phyloP scores from a whole-genome alignment of 2,797 vertebrate genomes.

The Scolopax bukidnonensis region DNA sequence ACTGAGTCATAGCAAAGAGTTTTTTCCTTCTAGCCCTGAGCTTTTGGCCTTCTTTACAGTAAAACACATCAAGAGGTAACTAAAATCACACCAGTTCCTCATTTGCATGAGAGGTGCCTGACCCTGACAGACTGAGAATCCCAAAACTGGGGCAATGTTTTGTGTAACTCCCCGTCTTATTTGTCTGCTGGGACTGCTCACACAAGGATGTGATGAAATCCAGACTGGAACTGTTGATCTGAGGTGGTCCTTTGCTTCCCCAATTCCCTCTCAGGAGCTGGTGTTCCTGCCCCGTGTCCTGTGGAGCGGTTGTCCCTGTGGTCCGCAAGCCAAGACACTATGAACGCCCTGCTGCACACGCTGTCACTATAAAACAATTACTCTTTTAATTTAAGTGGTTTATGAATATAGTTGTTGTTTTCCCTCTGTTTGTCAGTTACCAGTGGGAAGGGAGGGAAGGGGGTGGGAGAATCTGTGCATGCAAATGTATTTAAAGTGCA shows the following conservation, averaged over 20 bases:
- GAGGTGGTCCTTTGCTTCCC: neutral
- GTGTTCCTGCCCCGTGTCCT: neutral
- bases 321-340: slow-evolving; percentile 29
- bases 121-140: neutral
- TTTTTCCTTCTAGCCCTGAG: neutral
- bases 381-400: slow-evolving; percentile 63
- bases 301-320: neutral
- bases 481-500: slow-evolving; percentile 56
- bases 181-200: slow-evolving; percentile 1
- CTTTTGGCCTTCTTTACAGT: neutral
- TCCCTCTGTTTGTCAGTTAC: slow-evolving; percentile 41
- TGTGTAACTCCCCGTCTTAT: neutral
- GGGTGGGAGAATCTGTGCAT: slow-evolving; percentile 45
- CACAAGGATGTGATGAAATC: neutral
- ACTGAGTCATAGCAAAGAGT: neutral
- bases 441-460: neutral
- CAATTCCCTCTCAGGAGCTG: neutral
- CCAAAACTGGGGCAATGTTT: neutral
- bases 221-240: slow-evolving; percentile 7
- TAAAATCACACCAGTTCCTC: neutral
- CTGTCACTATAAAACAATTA: slow-evolving; percentile 41
- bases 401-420: slow-evolving; percentile 53
- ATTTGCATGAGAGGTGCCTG: neutral
- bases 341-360: slow-evolving; percentile 12
- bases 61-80: slow-evolving; percentile 14